A percentile compares a stretch with the other conserved stretches of the same genome.
phyloP scores from a whole-genome alignment of 2,888 invertebrate species.

The Volucella inflata region DNA sequence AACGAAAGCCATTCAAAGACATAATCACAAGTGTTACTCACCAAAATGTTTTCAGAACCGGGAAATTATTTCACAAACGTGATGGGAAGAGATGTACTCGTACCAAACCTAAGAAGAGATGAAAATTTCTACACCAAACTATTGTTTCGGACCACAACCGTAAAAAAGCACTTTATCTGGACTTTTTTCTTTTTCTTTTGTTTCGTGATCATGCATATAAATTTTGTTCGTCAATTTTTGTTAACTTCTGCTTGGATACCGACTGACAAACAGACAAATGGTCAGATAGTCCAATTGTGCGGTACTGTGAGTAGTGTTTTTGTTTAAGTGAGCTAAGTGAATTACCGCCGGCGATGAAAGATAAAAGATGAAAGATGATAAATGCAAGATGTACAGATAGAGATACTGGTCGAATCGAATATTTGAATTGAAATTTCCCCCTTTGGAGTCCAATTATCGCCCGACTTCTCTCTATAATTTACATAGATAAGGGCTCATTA shows the following conservation, averaged over 20 bases:
- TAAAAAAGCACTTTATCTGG: slow-evolving; percentile 61
- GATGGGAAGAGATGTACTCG: slow-evolving; percentile 44
- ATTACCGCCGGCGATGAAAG: slow-evolving; percentile 63
- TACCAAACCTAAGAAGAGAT: not conserved
- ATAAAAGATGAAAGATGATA: slow-evolving; percentile 59
- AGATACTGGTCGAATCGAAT: not conserved
- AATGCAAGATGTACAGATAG: slow-evolving; percentile 48
- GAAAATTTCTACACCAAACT: slow-evolving; percentile 31
- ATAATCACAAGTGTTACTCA: slow-evolving; percentile 47
- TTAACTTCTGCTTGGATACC: not conserved
- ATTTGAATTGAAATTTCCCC: slow-evolving; percentile 52
- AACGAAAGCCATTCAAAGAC: slow-evolving; percentile 31
- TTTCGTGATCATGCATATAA: slow-evolving; percentile 69
- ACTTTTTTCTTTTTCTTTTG: slow-evolving; percentile 46
- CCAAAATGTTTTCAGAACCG: slow-evolving; percentile 48
- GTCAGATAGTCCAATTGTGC: not conserved
- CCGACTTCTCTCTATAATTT: slow-evolving; percentile 68
- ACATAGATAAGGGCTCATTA: slow-evolving; percentile 75
- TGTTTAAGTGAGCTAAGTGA: slow-evolving; percentile 31
- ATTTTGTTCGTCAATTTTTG: slow-evolving; percentile 44
- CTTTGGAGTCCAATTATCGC: slow-evolving; percentile 68
- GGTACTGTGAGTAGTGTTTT: slow-evolving; percentile 46
- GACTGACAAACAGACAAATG: not conserved
- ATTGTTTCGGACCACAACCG: slow-evolving; percentile 39
- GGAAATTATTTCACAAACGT: slow-evolving; percentile 65